Percentiles rank a stretch among this genome's conserved stretches.
Evolutionary conservation across 2,888 invertebrate species (phyloP).

Genomic region (Tetanocera ferruginea): DNA sequence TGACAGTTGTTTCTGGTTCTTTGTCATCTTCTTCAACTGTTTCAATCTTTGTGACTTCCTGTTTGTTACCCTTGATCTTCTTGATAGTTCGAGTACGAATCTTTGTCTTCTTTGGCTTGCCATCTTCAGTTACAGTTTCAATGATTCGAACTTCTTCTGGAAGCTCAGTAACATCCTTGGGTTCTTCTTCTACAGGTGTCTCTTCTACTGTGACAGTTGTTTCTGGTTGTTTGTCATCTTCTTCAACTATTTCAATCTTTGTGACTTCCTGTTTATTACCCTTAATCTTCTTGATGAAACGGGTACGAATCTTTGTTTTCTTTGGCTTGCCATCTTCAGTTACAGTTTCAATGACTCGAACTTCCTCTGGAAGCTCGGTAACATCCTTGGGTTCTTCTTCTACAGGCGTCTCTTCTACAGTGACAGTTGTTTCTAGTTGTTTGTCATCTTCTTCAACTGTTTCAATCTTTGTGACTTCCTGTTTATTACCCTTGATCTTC

Average conservation of each 20-base stretch:
- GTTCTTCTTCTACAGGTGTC: constrained; percentile 25
- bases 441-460: constrained; percentile 63
- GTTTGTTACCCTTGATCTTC: constrained; percentile 38
- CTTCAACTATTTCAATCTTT: constrained; percentile 38
- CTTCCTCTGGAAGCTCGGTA: constrained; percentile 33
- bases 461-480: constrained; percentile 62
- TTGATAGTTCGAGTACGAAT: constrained; percentile 37
- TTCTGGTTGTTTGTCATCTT: constrained; percentile 37
- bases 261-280: constrained; percentile 39
- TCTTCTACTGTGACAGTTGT: constrained; percentile 38
- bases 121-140: constrained; percentile 36
- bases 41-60: constrained; percentile 40
- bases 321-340: constrained; percentile 36
- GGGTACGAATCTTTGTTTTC: constrained; percentile 36
- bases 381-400: constrained; percentile 50
- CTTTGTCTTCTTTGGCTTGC: constrained; percentile 34
- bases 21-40: constrained; percentile 40
- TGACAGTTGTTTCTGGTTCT: constrained; percentile 32
- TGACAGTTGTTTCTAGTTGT: constrained; percentile 61
- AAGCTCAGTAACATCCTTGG: constrained; percentile 27
- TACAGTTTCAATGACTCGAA: constrained; percentile 34
- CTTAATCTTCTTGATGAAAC: constrained; percentile 38
- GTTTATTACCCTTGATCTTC: constrained; percentile 61
- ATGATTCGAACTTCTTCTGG: constrained; percentile 35
- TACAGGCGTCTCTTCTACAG: constrained; percentile 47